Evolutionary conservation across 2,797 vertebrate species (phyloP).

Genomic region (Odontamblyopus rebecca): DNA sequence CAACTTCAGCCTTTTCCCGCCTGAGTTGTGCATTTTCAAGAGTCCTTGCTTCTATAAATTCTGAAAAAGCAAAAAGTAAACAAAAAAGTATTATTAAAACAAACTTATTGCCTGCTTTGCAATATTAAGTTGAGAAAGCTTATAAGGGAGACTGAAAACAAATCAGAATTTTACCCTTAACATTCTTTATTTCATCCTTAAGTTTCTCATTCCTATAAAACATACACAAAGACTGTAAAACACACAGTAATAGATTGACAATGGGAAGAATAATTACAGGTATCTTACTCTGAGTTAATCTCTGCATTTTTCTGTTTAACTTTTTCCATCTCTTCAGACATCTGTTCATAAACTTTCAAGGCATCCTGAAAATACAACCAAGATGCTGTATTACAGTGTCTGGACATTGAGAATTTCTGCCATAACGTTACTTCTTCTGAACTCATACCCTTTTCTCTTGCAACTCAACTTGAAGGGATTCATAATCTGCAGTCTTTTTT

Average conservation of each 20-base stretch:
- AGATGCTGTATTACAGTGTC: neutral
- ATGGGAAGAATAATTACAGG: neutral
- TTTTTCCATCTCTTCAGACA: slow-evolving; percentile 77
- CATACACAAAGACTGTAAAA: neutral
- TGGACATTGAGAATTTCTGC: neutral
- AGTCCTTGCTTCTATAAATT: slow-evolving; percentile 76
- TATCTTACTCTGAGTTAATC: slow-evolving; percentile 58
- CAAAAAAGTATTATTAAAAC: neutral
- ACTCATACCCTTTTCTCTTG: slow-evolving; percentile 86
- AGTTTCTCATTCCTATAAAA: slow-evolving; percentile 8
- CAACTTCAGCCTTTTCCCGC: slow-evolving; percentile 83
- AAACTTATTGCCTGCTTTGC: neutral
- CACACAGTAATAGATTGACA: slow-evolving; percentile 1
- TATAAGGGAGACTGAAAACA: neutral
- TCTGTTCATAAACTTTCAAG: slow-evolving; percentile 79
- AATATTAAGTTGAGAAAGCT: neutral
- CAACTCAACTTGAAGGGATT: slow-evolving; percentile 83
- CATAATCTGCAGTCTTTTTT: slow-evolving; percentile 83
- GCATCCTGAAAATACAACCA: slow-evolving; percentile 71
- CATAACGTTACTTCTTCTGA: neutral
- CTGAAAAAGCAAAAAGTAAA: slow-evolving; percentile 56
- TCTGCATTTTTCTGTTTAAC: slow-evolving; percentile 82
- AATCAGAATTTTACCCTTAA: neutral
- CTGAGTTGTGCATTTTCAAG: slow-evolving; percentile 83
- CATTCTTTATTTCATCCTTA: slow-evolving; percentile 4